These are phyloP conservation scores for Salvator merianae DNA, from an alignment of 2,113 vertebrate species.

Conservation along the genomic window DNA sequence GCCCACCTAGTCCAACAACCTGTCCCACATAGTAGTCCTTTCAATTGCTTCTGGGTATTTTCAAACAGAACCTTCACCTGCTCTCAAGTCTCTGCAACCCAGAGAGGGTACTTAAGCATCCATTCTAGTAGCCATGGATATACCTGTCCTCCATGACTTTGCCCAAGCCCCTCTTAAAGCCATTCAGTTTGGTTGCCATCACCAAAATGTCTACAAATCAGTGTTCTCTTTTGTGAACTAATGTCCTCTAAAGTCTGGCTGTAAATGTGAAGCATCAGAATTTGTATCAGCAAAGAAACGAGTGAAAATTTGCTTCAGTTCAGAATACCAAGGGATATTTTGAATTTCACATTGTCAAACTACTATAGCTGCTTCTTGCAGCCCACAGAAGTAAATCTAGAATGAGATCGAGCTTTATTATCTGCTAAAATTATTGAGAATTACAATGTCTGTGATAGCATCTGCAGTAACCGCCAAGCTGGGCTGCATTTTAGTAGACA, in stretches of 20 bases:
- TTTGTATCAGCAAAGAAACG: neutral
- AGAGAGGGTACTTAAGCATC: too few relatives aligned
- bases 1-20: too few relatives aligned
- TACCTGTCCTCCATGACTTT: too few relatives aligned
- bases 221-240: neutral
- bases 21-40: too few relatives aligned
- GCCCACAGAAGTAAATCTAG: neutral
- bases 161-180: too few relatives aligned
- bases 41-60: too few relatives aligned
- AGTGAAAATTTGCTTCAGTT: neutral
- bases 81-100: too few relatives aligned
- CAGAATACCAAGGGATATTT: neutral
- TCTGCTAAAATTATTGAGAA: slow-evolving; percentile 26
- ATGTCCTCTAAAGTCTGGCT: neutral
- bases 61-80: too few relatives aligned
- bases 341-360: neutral
- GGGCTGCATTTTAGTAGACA: slow-evolving; percentile 9
- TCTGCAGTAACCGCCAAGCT: neutral
- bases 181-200: too few relatives aligned
- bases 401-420: slow-evolving; percentile 7
- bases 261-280: neutral
- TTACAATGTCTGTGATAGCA: slow-evolving; percentile 3
- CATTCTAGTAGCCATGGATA: too few relatives aligned
- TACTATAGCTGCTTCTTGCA: neutral
- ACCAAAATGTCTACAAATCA: neutral